Evolutionary conservation across 1,140 invertebrate genomes (phyloP).

Genomic region (Ceratina australensis): DNA sequence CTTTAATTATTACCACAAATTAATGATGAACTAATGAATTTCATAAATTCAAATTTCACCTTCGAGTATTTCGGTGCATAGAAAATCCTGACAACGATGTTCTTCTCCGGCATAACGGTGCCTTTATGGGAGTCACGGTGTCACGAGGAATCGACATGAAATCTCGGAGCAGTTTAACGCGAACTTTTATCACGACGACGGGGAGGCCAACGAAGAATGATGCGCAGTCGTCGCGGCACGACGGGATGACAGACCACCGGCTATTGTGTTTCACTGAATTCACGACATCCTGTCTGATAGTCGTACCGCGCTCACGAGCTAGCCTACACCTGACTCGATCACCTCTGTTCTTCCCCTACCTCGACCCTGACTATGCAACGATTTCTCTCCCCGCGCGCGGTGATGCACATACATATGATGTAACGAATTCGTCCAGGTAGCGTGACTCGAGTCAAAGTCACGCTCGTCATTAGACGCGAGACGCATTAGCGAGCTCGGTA

Average conservation of each 20-base stretch:
- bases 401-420: constrained; percentile 63
- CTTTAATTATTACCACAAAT: no score
- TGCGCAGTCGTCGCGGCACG: constrained; percentile 19
- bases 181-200: constrained; percentile 35
- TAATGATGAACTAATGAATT: no score
- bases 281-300: constrained; percentile 47
- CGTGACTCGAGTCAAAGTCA: constrained; percentile 63
- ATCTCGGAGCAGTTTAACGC: constrained; percentile 46
- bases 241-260: constrained; percentile 55
- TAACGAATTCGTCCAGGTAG: constrained; percentile 72
- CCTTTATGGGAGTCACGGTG: constrained; percentile 17
- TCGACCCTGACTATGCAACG: constrained; percentile 36
- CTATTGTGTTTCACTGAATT: constrained; percentile 65
- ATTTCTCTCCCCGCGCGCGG: constrained; percentile 46
- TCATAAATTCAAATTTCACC: constrained; percentile 1
- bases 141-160: constrained; percentile 62
- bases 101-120: constrained; percentile 61
- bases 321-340: constrained; percentile 24
- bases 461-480: constrained; percentile 41
- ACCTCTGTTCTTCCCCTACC: constrained; percentile 34
- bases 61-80: constrained; percentile 70
- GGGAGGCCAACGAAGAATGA: constrained; percentile 10
- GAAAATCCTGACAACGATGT: constrained; percentile 66
- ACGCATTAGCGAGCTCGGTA: constrained; percentile 18
- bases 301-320: constrained; percentile 28